phyloP scores from a whole-genome alignment of 2,797 vertebrate species.

The Heteromormyrus szaboi region DNA sequence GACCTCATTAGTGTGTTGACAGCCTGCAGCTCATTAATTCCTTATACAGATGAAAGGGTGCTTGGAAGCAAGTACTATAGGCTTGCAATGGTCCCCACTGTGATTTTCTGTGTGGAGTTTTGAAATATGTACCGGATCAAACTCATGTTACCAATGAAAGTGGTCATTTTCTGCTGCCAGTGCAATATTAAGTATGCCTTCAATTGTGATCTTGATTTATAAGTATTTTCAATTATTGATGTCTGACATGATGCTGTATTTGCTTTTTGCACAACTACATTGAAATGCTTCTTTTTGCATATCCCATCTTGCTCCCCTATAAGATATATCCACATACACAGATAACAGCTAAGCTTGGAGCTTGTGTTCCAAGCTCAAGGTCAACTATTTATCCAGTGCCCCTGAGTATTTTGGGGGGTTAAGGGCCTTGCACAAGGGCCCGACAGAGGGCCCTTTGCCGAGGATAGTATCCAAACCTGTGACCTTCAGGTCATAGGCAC shows the following conservation, averaged over 20 bases:
- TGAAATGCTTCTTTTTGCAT: background rate
- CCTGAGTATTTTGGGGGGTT: background rate
- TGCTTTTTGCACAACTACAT: background rate
- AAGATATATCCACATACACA: background rate
- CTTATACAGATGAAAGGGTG: background rate
- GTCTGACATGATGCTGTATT: background rate
- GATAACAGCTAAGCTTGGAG: background rate
- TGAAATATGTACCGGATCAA: background rate
- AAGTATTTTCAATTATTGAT: background rate
- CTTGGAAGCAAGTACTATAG: background rate
- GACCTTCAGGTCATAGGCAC: background rate
- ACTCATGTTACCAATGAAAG: background rate
- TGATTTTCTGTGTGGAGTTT: background rate
- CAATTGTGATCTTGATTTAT: background rate
- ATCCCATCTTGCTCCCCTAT: background rate
- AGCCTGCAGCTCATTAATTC: conserved; percentile 33
- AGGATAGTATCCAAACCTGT: background rate
- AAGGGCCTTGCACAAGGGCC: background rate
- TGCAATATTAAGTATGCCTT: background rate
- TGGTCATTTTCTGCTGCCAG: background rate
- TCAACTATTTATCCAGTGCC: background rate
- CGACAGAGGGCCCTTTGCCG: background rate
- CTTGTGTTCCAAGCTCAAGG: background rate
- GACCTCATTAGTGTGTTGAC: conserved; percentile 32
- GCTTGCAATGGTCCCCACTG: background rate